A percentile compares a stretch with the other conserved stretches of the same genome.
Conservation (phyloP, 2,113 vertebrate genomes). For the Pogona vitticeps region DNA sequence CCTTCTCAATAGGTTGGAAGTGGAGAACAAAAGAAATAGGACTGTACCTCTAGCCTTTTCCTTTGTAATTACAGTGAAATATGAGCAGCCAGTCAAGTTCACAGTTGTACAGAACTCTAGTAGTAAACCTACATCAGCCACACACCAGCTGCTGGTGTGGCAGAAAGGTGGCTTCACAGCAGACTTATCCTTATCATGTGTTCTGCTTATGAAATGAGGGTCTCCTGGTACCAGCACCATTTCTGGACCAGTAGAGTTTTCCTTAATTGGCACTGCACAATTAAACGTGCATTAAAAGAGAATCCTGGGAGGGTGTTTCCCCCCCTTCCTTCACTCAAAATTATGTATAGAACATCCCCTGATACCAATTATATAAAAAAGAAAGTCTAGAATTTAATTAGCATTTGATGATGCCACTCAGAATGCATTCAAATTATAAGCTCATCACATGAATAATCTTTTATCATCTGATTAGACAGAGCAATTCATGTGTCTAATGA, state of each 20-base stretch:
- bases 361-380: constrained; percentile 24
- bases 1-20: background rate
- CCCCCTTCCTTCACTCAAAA: background rate
- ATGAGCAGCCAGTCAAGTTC: background rate
- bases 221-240: background rate
- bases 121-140: background rate
- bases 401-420: background rate
- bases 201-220: background rate
- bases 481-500: constrained; percentile 39
- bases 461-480: constrained; percentile 34
- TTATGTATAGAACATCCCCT: constrained; percentile 14
- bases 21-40: background rate
- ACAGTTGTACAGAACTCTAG: background rate
- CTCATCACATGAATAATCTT: constrained; percentile 12
- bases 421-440: constrained; percentile 4
- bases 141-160: background rate
- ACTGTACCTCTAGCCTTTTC: background rate
- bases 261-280: constrained; percentile 17
- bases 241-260: background rate
- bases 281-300: constrained; percentile 14
- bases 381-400: constrained; percentile 26
- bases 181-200: background rate
- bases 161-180: background rate
- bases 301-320: background rate
- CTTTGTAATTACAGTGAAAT: background rate